These are phyloP conservation scores for Calonectris borealis DNA, from an alignment of 2,113 vertebrate species.

Conservation along the genomic window DNA sequence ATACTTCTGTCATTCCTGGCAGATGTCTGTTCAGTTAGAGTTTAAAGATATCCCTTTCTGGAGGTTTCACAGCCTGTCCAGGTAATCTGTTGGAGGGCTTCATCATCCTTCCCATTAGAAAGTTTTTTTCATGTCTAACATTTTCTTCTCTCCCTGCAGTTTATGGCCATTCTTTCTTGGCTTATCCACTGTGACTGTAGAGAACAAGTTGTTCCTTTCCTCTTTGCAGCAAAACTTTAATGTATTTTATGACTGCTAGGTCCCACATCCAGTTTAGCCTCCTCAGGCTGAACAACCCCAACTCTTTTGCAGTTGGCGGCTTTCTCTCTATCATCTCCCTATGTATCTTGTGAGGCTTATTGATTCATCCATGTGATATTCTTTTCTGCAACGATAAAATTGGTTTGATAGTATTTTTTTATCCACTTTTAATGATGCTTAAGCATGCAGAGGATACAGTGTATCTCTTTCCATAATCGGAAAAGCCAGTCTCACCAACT, in stretches of 20 bases:
- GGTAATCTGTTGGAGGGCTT: not conserved
- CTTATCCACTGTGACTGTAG: not conserved
- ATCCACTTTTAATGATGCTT: slow-evolving; percentile 7
- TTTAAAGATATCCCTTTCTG: not conserved
- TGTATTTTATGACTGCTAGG: not conserved
- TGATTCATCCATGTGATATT: slow-evolving; percentile 31
- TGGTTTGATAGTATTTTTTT: slow-evolving; percentile 28
- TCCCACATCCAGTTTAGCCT: not conserved
- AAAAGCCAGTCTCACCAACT: slow-evolving; percentile 20
- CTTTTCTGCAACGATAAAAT: slow-evolving; percentile 39
- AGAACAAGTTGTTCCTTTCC: not conserved
- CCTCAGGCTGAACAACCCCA: not conserved
- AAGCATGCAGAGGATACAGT: slow-evolving; percentile 1
- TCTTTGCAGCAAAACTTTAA: not conserved
- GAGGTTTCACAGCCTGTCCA: not conserved
- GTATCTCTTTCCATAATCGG: not conserved
- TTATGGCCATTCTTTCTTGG: not conserved
- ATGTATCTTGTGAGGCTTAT: slow-evolving; percentile 28
- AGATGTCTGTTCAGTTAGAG: not conserved
- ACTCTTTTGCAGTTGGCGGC: not conserved
- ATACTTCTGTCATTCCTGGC: not conserved
- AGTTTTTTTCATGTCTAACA: not conserved
- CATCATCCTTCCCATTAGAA: not conserved
- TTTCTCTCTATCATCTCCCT: slow-evolving; percentile 44
- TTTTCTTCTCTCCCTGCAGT: not conserved